These are phyloP conservation scores for Drosophila testacea DNA, from an alignment of 2,888 invertebrate species.

Conservation along the genomic window DNA sequence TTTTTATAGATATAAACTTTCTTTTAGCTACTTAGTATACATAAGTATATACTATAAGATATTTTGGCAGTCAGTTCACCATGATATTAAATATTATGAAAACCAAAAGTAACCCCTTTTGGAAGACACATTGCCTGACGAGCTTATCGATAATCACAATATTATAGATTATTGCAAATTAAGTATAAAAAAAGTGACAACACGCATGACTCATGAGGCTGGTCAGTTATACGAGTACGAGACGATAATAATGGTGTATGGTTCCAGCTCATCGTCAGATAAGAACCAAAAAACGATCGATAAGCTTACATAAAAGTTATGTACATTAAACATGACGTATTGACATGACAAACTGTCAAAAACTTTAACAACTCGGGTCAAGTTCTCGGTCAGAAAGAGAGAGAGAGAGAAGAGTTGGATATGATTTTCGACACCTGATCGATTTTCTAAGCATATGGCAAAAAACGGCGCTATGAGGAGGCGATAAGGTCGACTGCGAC, in stretches of 20 bases:
- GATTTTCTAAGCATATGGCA: conserved; percentile 15
- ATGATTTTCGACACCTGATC: conserved; percentile 8
- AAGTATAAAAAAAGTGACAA: conserved; percentile 20
- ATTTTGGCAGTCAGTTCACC: not conserved
- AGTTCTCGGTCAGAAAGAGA: conserved; percentile 20
- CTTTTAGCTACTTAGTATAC: too few species aligned
- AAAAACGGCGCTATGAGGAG: not conserved
- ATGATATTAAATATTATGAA: conserved; percentile 11
- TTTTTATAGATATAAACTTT: not conserved
- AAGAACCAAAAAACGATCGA: conserved; percentile 33
- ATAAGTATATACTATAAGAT: too few species aligned
- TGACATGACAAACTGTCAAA: conserved; percentile 2
- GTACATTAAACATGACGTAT: conserved; percentile 19
- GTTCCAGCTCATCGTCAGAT: conserved; percentile 43
- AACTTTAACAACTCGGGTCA: not conserved
- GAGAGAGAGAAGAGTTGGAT: not conserved
- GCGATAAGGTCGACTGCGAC: conserved; percentile 45
- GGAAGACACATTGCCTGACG: not conserved
- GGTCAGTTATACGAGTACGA: conserved; percentile 55
- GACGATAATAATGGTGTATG: conserved; percentile 4
- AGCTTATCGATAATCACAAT: conserved; percentile 14
- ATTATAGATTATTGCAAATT: conserved; percentile 23
- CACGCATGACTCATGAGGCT: conserved; percentile 57
- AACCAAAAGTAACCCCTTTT: not conserved
- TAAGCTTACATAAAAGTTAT: conserved; percentile 5